Evolutionary conservation across 2,113 vertebrate genomes (phyloP), one percentile per base, ranked within the genome.

Genomic region (Poeciliopsis prolifica): DNA sequence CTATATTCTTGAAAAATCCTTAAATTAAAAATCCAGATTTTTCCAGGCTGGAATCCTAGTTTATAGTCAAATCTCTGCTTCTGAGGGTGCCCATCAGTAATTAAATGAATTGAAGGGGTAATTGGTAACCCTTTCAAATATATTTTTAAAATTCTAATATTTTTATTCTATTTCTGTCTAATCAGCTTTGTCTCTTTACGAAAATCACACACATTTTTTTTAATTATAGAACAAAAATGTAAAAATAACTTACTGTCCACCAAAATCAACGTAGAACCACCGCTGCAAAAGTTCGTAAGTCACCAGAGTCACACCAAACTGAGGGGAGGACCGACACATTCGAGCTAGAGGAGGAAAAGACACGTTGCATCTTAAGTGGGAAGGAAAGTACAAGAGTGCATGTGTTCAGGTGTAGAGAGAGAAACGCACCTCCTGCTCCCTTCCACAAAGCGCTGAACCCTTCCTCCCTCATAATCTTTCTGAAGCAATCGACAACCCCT

Each of bases 231-330:
- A 37, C 35, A 37, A 37, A 37, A 37, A 10, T 9, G 1, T 6
- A 35, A 35, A 24, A 68, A 14, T 37, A 31, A 89, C 87, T 97
- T 95, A 99, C 98, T 94, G 94, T 96, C 97, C 97, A 87, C 98
- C 98, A 81, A 99, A 99, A 89, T 99, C 97, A 26, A 99, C 61
- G 61, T 97, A 97, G 77, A 99, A 94, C 97, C 98, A 99, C 80
- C 96, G 92, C 95, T 99, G 98, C 60, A 99, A 90, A 79, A 99
- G 96, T 83, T 99, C 98, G 0, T 99, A 99, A 63, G 97, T 99
- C 82, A 99, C 89, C 93, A 99, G 88, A 62, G 97, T 99, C 66
- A 99, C 98, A 62, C 97, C 98, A 75, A 99, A 99, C 93, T 99
- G 98, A 61, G 98, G 98, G 9, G 98, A 99, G 17, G 98, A 99